Conservation (phyloP, 2,888 invertebrate genomes). For the Pseudococcus jackbeardsleyi region DNA sequence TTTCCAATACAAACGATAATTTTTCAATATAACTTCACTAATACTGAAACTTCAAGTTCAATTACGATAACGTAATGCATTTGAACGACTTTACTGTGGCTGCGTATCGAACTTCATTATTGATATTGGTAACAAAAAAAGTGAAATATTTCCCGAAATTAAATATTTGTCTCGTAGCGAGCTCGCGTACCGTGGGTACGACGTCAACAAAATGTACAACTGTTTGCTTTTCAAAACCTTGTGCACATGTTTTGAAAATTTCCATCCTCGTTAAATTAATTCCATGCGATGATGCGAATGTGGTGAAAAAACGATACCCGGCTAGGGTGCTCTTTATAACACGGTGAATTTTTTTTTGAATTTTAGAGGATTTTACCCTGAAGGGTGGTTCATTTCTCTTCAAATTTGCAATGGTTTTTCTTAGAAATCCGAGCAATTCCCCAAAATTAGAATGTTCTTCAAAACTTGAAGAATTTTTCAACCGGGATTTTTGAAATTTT, state of each 20-base stretch:
- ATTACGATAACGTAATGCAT: not conserved
- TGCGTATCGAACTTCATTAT: not conserved
- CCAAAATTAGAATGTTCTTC: too few species aligned
- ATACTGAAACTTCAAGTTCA: not conserved
- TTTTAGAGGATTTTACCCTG: too few species aligned
- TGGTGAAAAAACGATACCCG: too few species aligned
- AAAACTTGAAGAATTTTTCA: too few species aligned
- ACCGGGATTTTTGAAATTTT: too few species aligned
- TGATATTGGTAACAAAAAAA: not conserved
- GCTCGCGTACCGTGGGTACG: not conserved
- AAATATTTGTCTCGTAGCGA: conserved; percentile 25
- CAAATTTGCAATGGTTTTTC: too few species aligned
- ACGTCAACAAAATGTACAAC: not conserved
- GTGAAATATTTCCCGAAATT: not conserved
- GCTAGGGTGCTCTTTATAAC: too few species aligned
- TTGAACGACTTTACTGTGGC: not conserved
- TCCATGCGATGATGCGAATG: not conserved
- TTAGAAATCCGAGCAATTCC: too few species aligned
- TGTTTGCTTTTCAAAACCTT: not conserved
- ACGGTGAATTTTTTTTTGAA: too few species aligned
- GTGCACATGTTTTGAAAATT: not conserved
- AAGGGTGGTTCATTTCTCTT: too few species aligned
- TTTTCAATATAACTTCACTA: not conserved
- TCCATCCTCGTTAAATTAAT: not conserved
- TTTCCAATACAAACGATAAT: not conserved